Conservation (phyloP, 1,140 invertebrate species). For the Drosophila nannoptera region DNA sequence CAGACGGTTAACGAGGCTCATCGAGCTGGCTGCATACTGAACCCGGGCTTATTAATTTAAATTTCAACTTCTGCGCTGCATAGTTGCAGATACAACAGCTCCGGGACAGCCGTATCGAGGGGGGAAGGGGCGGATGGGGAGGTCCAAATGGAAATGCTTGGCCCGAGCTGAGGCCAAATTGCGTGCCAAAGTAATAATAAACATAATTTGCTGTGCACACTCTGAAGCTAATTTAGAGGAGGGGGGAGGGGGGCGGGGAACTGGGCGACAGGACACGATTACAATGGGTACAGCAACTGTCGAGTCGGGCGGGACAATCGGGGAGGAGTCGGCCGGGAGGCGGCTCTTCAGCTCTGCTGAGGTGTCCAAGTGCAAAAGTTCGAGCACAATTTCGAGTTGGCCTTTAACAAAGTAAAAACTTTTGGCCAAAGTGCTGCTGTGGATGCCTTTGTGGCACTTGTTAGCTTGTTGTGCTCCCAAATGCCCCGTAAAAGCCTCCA, state of each 20-base stretch:
- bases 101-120: background rate
- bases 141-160: conserved; percentile 29
- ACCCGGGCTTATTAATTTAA: conserved; percentile 70
- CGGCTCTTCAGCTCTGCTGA: conserved; percentile 8
- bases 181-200: conserved; percentile 72
- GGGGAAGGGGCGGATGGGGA: too few species aligned
- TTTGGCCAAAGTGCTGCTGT: conserved; percentile 29
- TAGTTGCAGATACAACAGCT: conserved; percentile 29
- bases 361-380: conserved; percentile 65
- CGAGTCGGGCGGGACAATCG: too few species aligned
- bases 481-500: conserved; percentile 6
- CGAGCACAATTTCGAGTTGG: conserved; percentile 58
- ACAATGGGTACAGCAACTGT: conserved; percentile 15
- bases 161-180: conserved; percentile 35
- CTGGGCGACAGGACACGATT: conserved; percentile 10
- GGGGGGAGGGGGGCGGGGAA: background rate
- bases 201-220: conserved; percentile 64
- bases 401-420: conserved; percentile 73
- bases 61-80: conserved; percentile 48
- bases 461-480: conserved; percentile 28
- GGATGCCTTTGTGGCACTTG: conserved; percentile 33
- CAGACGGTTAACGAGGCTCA: conserved; percentile 54
- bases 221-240: conserved; percentile 56
- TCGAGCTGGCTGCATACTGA: conserved; percentile 38
- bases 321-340: background rate